These are phyloP conservation scores for Dipodomys stephensi DNA, from an alignment of 2,113 vertebrate genomes.

Conservation along the genomic window DNA sequence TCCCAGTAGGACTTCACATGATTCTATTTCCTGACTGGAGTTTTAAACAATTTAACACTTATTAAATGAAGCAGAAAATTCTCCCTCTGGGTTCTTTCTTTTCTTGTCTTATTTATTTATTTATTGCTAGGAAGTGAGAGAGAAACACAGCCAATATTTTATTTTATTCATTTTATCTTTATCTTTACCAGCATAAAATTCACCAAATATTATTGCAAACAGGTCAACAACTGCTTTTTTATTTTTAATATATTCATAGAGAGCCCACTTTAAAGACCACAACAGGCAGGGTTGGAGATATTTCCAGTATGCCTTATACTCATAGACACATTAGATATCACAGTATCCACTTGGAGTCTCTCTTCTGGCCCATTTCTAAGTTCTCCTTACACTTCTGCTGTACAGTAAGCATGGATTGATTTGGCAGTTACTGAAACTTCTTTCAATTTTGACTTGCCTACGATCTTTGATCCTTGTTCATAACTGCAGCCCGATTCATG, in stretches of 20 bases:
- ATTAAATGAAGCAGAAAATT: conserved; percentile 52
- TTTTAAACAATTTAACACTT: conserved; percentile 53
- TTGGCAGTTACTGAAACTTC: neutral
- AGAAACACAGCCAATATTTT: conserved; percentile 7
- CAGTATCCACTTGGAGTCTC: neutral
- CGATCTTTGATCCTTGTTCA: neutral
- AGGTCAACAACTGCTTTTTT: neutral
- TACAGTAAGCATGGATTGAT: neutral
- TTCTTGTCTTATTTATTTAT: neutral
- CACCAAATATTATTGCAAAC: neutral
- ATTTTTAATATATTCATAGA: neutral
- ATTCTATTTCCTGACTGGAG: conserved; percentile 28
- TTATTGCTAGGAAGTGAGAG: neutral
- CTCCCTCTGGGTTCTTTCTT: neutral
- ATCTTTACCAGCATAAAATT: neutral
- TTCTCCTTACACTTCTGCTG: neutral
- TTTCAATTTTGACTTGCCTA: neutral
- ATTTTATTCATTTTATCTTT: conserved; percentile 13
- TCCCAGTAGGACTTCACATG: conserved; percentile 21
- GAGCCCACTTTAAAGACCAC: neutral
- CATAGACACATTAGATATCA: neutral
- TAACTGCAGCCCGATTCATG: neutral
- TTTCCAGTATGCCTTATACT: fast-evolving
- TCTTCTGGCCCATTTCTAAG: neutral
- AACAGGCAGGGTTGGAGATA: neutral